These are phyloP conservation scores for Heliconius congener DNA, from an alignment of 1,140 invertebrate genomes.

Conservation along the genomic window DNA sequence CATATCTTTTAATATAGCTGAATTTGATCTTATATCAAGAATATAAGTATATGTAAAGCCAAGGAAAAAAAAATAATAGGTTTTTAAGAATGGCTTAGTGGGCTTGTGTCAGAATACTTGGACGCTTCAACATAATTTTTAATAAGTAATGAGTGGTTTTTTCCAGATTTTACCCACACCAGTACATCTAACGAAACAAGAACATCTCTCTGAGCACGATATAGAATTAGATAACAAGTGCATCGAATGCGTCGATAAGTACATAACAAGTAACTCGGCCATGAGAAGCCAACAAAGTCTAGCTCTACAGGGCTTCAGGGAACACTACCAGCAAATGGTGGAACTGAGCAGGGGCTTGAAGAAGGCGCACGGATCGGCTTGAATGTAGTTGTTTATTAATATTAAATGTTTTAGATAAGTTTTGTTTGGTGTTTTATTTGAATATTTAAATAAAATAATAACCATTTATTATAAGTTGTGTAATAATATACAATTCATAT, in stretches of 20 bases:
- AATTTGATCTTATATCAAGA: no score
- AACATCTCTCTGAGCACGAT: slow-evolving; percentile 56
- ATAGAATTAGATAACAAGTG: slow-evolving; percentile 72
- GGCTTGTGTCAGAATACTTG: no score
- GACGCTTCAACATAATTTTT: no score
- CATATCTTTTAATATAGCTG: no score
- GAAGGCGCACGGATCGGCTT: slow-evolving; percentile 83
- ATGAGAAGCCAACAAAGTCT: slow-evolving; percentile 84
- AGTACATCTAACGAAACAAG: slow-evolving; percentile 58
- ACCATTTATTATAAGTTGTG: no score
- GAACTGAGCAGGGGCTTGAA: slow-evolving; percentile 83
- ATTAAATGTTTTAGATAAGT: slow-evolving; percentile 46
- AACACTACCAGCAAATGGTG: slow-evolving; percentile 82
- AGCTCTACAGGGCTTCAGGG: slow-evolving; percentile 85
- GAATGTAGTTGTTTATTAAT: slow-evolving; percentile 40
- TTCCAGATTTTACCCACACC: slow-evolving; percentile 69
- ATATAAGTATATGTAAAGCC: no score
- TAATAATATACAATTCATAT: no score
- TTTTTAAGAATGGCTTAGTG: no score
- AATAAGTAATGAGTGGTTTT: background rate
- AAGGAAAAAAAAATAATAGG: no score
- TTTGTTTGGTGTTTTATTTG: slow-evolving; percentile 24
- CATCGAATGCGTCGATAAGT: slow-evolving; percentile 83
- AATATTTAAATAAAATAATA: no score
- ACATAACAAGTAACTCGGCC: slow-evolving; percentile 82